Percentiles rank a stretch among this genome's conserved stretches.
These are phyloP conservation scores for Isaurus tuberculatus DNA, from an alignment of 92 coral and sea anemone species.

Conservation along the genomic window DNA sequence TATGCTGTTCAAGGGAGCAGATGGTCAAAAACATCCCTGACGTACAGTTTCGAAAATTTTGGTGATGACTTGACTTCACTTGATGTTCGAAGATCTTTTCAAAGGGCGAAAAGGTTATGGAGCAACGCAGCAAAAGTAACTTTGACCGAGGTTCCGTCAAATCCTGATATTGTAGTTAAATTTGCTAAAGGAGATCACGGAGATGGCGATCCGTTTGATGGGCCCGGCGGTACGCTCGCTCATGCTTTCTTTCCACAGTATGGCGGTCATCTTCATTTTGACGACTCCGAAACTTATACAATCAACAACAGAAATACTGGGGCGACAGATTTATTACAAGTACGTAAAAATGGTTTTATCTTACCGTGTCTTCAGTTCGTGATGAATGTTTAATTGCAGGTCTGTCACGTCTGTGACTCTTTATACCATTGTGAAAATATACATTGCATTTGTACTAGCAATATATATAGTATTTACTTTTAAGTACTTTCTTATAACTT, in stretches of 20 bases:
- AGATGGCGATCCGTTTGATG: conserved; percentile 68
- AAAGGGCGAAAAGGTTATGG: conserved; percentile 70
- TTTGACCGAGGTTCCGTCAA: conserved; percentile 54
- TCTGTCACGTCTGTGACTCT: too few species aligned
- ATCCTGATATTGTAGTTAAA: conserved; percentile 38
- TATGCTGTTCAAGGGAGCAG: conserved; percentile 68
- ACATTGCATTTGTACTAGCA: too few species aligned
- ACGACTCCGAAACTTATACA: conserved; percentile 62
- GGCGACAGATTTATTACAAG: conserved; percentile 41
- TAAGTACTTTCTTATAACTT: too few species aligned
- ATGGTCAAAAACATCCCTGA: conserved; percentile 69
- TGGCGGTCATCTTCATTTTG: conserved; percentile 70
- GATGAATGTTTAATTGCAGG: conserved; percentile 13
- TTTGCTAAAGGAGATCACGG: conserved; percentile 61
- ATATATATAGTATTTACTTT: too few species aligned
- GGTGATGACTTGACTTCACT: conserved; percentile 60
- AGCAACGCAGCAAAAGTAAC: conserved; percentile 55
- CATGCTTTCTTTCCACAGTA: conserved; percentile 70
- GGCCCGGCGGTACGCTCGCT: conserved; percentile 73
- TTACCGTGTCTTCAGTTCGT: background rate
- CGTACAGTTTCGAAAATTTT: conserved; percentile 70
- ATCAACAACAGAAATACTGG: conserved; percentile 9
- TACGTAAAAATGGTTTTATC: background rate
- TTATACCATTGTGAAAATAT: too few species aligned
- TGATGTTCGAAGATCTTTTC: conserved; percentile 64